These are phyloP conservation scores for Myotis myotis DNA, from an alignment of 2,797 vertebrate species.

Conservation along the genomic window DNA sequence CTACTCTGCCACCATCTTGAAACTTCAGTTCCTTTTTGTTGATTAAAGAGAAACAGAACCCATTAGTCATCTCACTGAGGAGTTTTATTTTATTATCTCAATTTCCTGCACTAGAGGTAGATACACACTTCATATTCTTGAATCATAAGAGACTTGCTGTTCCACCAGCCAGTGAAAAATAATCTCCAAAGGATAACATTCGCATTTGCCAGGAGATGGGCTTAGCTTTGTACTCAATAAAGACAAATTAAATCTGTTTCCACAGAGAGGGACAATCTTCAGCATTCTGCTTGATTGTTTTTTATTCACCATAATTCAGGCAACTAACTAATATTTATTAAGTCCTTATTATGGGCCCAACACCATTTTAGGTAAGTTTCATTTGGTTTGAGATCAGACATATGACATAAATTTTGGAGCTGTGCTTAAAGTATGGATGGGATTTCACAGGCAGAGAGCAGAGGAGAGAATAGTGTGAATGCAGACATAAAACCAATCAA, in stretches of 20 bases:
- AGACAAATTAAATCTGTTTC: conserved; percentile 50
- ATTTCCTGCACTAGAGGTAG: background rate
- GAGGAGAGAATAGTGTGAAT: background rate
- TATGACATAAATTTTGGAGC: background rate
- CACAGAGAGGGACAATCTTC: background rate
- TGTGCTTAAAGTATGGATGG: background rate
- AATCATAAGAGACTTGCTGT: conserved; percentile 29
- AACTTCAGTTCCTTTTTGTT: background rate
- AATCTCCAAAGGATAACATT: conserved; percentile 7
- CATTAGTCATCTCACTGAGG: background rate
- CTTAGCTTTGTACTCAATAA: background rate
- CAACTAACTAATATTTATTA: conserved; percentile 7
- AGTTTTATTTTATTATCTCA: conserved; percentile 35
- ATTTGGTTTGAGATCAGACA: background rate
- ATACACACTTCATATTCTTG: background rate
- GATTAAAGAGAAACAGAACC: conserved; percentile 5
- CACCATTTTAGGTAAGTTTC: background rate
- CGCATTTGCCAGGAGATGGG: background rate
- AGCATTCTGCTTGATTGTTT: conserved; percentile 17
- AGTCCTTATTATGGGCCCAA: background rate
- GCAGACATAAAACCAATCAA: background rate
- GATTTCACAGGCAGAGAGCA: background rate
- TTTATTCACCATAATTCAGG: conserved; percentile 13
- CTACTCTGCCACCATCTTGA: no score
- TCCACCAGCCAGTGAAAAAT: conserved; percentile 40